A percentile compares a stretch with the other conserved stretches of the same genome.
Evolutionary conservation across 2,888 invertebrate species (phyloP).

Genomic region (Heterodera filipjevi): DNA sequence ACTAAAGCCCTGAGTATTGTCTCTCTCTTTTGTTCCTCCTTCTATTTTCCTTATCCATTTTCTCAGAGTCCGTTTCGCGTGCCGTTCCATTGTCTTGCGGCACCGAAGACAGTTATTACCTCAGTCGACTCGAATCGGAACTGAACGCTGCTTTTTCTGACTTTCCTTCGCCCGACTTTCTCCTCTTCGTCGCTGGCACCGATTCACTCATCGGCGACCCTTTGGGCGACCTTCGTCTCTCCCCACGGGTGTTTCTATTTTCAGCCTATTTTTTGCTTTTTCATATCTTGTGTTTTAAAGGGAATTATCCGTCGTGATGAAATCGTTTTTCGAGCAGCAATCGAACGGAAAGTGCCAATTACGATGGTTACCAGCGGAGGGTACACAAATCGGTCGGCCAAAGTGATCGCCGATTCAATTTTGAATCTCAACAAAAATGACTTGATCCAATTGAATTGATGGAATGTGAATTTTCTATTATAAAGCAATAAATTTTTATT

Average conservation of each 20-base stretch:
- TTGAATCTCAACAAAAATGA: conserved; percentile 73
- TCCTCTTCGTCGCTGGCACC: conserved; percentile 92
- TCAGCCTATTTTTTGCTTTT: conserved; percentile 9
- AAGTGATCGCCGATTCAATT: conserved; percentile 83
- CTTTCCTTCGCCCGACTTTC: conserved; percentile 73
- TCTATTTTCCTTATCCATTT: background rate
- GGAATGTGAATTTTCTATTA: background rate
- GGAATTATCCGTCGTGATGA: conserved; percentile 85
- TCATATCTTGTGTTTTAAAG: conserved; percentile 67
- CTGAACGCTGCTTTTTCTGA: conserved; percentile 71
- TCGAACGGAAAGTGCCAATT: conserved; percentile 49
- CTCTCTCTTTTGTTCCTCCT: background rate
- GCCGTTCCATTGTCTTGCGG: conserved; percentile 39
- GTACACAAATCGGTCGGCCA: conserved; percentile 78
- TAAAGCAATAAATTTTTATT: background rate
- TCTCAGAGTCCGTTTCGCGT: conserved; percentile 41
- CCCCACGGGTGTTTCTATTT: conserved; percentile 71
- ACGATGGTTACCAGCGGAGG: conserved; percentile 76
- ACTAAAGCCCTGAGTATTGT: conserved; percentile 73
- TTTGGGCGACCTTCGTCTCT: conserved; percentile 76
- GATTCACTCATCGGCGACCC: conserved; percentile 81
- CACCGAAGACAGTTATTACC: conserved; percentile 43
- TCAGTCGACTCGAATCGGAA: conserved; percentile 42
- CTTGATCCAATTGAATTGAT: conserved; percentile 29
- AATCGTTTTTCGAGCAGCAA: conserved; percentile 78